These are phyloP conservation scores for Stylophora pistillata DNA, from an alignment of 64 coral and sea anemone species.

Conservation along the genomic window DNA sequence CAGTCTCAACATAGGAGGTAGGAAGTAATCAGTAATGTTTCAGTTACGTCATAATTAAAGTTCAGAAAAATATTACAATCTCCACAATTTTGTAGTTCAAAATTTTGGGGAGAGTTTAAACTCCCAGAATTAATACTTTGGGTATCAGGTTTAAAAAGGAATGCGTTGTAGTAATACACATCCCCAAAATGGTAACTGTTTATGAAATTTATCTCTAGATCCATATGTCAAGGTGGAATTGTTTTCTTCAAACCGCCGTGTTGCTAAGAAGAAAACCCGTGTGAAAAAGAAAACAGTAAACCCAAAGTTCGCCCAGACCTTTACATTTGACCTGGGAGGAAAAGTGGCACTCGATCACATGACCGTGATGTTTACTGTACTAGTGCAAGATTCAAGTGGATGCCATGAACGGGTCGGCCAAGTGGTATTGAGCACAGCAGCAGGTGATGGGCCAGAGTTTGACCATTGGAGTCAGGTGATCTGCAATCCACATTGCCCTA, in stretches of 20 bases:
- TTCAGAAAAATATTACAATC: too few relatives aligned
- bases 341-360: slow-evolving; percentile 79
- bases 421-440: slow-evolving; percentile 87
- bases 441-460: slow-evolving; percentile 90
- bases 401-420: slow-evolving; percentile 96
- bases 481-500: slow-evolving; percentile 95
- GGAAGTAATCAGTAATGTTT: background rate
- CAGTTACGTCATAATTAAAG: too few relatives aligned
- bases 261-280: slow-evolving; percentile 96
- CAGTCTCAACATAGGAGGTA: slow-evolving; percentile 93
- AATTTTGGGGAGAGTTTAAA: too few relatives aligned
- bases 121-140: too few relatives aligned
- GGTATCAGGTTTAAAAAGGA: too few relatives aligned
- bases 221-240: slow-evolving; percentile 98
- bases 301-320: slow-evolving; percentile 91
- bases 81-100: too few relatives aligned
- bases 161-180: too few relatives aligned
- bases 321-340: slow-evolving; percentile 93
- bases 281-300: slow-evolving; percentile 98
- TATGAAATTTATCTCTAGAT: slow-evolving; percentile 60
- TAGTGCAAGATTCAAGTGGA: slow-evolving; percentile 93
- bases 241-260: slow-evolving; percentile 74
- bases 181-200: background rate
- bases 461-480: slow-evolving; percentile 98
- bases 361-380: slow-evolving; percentile 83